phyloP scores from a whole-genome alignment of 2,888 invertebrate genomes.

The Drosophila infuscata region DNA sequence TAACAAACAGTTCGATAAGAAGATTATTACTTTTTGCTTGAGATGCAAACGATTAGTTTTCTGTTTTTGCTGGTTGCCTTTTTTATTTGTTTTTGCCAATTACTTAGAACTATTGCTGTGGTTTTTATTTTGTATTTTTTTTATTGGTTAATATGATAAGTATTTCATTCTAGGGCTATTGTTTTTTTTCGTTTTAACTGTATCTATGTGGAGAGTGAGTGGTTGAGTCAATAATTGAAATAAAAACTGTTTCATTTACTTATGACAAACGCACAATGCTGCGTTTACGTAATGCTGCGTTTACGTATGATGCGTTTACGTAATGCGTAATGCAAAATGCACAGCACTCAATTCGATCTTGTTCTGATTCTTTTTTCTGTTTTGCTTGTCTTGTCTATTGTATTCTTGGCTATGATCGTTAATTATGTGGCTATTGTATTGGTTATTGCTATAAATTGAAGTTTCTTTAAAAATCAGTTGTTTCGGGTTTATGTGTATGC shows the following conservation, averaged over 20 bases:
- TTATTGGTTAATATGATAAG: conserved; percentile 70
- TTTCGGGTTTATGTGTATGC: background rate
- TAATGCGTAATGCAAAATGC: conserved; percentile 13
- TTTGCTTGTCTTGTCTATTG: conserved; percentile 53
- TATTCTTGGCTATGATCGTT: conserved; percentile 67
- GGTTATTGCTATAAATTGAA: conserved; percentile 74
- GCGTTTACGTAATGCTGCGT: conserved; percentile 39
- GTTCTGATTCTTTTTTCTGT: conserved; percentile 68
- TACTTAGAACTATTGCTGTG: conserved; percentile 72
- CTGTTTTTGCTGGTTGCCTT: conserved; percentile 23
- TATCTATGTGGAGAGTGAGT: conserved; percentile 56
- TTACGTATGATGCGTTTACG: conserved; percentile 35
- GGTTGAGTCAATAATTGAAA: conserved; percentile 72
- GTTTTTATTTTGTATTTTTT: conserved; percentile 31
- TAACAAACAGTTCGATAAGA: conserved; percentile 33
- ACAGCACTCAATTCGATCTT: conserved; percentile 53
- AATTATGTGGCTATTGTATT: conserved; percentile 77
- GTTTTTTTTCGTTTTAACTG: conserved; percentile 49
- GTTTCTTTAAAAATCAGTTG: conserved; percentile 58
- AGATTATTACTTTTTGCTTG: conserved; percentile 33
- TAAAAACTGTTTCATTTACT: conserved; percentile 70
- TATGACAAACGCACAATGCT: conserved; percentile 42
- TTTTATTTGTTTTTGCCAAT: conserved; percentile 63
- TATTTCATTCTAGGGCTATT: conserved; percentile 70
- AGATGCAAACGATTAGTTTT: conserved; percentile 46